Evolutionary conservation across 1,140 invertebrate species (phyloP).

Genomic region (Notospermus geniculatus): DNA sequence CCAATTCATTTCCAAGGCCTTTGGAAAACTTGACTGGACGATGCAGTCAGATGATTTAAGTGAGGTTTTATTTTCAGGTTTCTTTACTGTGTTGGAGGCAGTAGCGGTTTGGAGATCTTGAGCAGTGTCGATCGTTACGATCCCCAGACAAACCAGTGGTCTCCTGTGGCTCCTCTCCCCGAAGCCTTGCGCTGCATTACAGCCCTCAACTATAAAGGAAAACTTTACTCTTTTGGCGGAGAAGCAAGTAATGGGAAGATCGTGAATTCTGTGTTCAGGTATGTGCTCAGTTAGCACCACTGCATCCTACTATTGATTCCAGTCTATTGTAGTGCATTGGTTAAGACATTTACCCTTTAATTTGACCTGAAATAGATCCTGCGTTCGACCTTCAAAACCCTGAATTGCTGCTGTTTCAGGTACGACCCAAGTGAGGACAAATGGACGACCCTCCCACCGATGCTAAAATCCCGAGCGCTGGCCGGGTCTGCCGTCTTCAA

Average conservation of each 20-base stretch:
- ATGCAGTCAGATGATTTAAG: too few relatives aligned
- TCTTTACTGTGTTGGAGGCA: conserved; percentile 49
- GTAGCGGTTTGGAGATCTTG: conserved; percentile 42
- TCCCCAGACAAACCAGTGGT: conserved; percentile 44
- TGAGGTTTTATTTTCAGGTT: too few relatives aligned
- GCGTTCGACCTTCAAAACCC: too few relatives aligned
- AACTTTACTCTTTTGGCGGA: conserved; percentile 49
- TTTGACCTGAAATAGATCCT: background rate
- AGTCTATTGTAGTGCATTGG: background rate
- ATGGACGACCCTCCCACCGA: conserved; percentile 61
- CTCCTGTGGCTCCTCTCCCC: conserved; percentile 38
- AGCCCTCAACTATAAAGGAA: conserved; percentile 41
- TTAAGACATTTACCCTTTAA: background rate
- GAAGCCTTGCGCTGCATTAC: conserved; percentile 44
- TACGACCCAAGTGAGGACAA: conserved; percentile 61
- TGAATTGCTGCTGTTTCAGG: conserved; percentile 29
- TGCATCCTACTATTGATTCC: background rate
- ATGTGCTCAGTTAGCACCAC: background rate
- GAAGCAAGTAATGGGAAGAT: conserved; percentile 36
- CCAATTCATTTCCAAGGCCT: too few relatives aligned
- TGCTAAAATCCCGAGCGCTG: conserved; percentile 56
- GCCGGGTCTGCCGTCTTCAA: conserved; percentile 48
- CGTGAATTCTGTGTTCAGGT: conserved; percentile 39
- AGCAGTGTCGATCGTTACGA: conserved; percentile 46
- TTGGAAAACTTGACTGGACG: too few relatives aligned